Base-by-base conservation (phyloP, 2,797 vertebrate genomes). In the Micrastur ruficollis region DNA sequence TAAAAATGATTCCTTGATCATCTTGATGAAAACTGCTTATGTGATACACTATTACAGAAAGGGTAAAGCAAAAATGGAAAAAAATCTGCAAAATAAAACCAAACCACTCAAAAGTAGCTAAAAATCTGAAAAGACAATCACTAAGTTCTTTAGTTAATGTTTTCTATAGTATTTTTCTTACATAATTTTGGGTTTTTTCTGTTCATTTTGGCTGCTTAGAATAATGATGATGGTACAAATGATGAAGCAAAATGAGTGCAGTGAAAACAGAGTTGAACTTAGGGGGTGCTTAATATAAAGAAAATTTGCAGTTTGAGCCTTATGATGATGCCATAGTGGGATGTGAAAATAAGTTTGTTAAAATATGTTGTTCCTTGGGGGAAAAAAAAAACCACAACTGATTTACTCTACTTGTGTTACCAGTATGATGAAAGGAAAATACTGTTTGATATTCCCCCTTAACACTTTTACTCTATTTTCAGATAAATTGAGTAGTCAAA, bases 1-100 rank as follows among this genome's bases (percentile, higher is more conserved):
- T 50, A 32, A 46, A 52, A 55, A 16, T 10, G 11, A 36, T 42
- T 71, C 34, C 0, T 1, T 79, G 32, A n/a, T 63, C 0, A 1
- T 62, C 15, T 34, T 38, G 29, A 32, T 86, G 63, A 80, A 87
- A 86, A 50, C 29, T 38, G 14, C 27, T 61, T 73, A 13, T 70
- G 61, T 1, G 6, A 3, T 67, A 14, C 6, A 14, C 12, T 90
- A 7, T 61, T 52, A 46, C 4, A 76, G 65, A 53, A 85, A 62
- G 14, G 14, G 6, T 73, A 72, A 83, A 62, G 29, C 14, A 67
- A 8, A 50, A 86, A 44, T 22, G 2, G 6, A 27, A 50, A 67
- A n/a, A 7, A 50, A 18, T 12, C 11, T 25, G 20, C 11, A 44
- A 55, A 21, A 6, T 11, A 73, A 36, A 46, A 12, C 6, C 15